Conservation (phyloP, 2,797 vertebrate species). For the Hipposideros larvatus region DNA sequence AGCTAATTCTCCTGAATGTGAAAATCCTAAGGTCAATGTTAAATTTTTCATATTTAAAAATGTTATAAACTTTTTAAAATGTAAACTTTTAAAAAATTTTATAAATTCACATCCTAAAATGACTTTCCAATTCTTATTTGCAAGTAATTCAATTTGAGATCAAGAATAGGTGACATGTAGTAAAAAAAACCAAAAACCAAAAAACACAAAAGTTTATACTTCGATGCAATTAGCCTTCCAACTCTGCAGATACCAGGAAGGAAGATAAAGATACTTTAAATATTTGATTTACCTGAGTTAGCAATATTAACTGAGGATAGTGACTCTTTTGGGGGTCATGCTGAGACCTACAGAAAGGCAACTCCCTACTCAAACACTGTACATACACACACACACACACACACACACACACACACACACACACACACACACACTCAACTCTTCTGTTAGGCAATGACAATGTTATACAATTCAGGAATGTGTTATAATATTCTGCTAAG, state of each 20-base stretch:
- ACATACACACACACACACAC: neutral
- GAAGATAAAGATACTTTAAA: neutral
- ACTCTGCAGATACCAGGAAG: neutral
- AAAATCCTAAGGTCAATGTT: neutral
- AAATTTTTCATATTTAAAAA: conserved; percentile 39
- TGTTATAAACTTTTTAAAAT: neutral
- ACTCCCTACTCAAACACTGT: neutral
- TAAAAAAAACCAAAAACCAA: neutral
- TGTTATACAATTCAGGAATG: neutral
- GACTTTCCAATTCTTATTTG: conserved; percentile 18
- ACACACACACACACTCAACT: neutral
- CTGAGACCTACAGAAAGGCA: neutral
- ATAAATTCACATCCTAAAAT: neutral
- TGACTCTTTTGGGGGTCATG: neutral
- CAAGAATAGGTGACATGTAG: neutral
- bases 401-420: no score
- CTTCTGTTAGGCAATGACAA: neutral
- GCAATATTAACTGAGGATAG: neutral
- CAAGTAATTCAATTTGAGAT: neutral
- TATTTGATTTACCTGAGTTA: neutral
- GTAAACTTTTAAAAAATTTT: neutral
- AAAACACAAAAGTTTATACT: neutral
- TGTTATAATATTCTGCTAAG: neutral
- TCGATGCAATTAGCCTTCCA: neutral
- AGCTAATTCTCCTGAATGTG: neutral